Conservation (phyloP, 1,140 invertebrate species). For the Bombus fervidus region DNA sequence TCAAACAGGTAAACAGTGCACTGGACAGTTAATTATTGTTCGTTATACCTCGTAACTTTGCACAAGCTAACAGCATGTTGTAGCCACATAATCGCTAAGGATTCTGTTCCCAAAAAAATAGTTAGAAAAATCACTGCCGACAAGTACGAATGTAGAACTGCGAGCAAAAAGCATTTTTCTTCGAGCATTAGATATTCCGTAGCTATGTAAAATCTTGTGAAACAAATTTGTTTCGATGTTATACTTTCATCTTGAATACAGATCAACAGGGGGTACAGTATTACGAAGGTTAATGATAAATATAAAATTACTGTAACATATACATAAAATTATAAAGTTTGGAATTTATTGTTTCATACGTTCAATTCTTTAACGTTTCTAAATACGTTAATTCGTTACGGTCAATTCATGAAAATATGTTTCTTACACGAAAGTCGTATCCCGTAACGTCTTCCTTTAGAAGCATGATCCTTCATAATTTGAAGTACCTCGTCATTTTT, state of each 20-base stretch:
- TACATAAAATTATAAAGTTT: neutral
- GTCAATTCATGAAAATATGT: neutral
- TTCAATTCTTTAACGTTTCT: neutral
- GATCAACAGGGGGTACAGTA: neutral
- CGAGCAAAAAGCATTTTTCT: neutral
- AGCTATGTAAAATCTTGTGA: neutral
- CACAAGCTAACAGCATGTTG: constrained; percentile 40
- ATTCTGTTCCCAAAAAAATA: neutral
- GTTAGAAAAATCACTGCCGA: neutral
- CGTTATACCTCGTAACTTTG: constrained; percentile 32
- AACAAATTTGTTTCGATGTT: neutral
- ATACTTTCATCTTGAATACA: neutral
- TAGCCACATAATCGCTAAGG: neutral
- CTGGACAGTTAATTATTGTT: too few relatives aligned
- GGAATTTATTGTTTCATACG: neutral
- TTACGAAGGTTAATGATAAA: too few relatives aligned
- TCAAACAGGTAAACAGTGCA: neutral
- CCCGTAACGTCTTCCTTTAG: neutral
- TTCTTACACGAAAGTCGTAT: neutral
- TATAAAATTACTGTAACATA: neutral
- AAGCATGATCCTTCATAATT: neutral
- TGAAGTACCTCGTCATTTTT: neutral
- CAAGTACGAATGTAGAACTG: neutral
- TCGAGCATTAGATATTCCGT: constrained; percentile 37
- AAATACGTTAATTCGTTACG: too few relatives aligned